Evolutionary conservation across 1,140 invertebrate genomes (phyloP).

Genomic region (Penaeus vannamei): DNA sequence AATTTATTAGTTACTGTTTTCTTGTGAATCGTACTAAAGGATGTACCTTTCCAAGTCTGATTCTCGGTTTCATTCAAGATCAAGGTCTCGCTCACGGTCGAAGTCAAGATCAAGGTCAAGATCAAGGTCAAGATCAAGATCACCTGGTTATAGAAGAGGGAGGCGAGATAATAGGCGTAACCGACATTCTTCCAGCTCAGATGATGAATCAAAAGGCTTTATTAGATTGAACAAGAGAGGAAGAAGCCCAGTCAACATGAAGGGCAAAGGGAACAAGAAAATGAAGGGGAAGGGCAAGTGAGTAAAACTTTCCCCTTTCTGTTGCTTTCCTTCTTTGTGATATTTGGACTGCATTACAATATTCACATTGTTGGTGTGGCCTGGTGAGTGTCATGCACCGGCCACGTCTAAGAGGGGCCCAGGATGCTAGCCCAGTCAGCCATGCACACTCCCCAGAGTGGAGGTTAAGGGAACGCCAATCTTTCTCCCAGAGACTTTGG

Average conservation of each 20-base stretch:
- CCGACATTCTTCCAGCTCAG: conserved; percentile 69
- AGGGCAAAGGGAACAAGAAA: conserved; percentile 58
- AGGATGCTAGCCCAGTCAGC: too few species aligned
- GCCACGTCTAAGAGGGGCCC: too few species aligned
- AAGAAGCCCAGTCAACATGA: conserved; percentile 43
- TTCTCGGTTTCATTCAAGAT: conserved; percentile 72
- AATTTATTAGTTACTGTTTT: background rate
- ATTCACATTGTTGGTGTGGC: too few species aligned
- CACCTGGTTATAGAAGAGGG: conserved; percentile 68
- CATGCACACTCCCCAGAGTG: too few species aligned
- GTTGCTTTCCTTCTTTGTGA: background rate
- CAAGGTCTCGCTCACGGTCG: conserved; percentile 72
- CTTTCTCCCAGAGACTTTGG: too few species aligned
- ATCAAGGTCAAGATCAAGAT: conserved; percentile 46
- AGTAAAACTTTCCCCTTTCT: background rate
- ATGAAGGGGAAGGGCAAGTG: conserved; percentile 59
- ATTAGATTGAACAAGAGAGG: conserved; percentile 69
- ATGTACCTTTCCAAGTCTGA: conserved; percentile 61
- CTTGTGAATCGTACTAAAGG: background rate
- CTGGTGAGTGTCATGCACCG: too few species aligned
- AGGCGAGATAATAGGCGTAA: conserved; percentile 56
- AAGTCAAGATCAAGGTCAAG: conserved; percentile 18
- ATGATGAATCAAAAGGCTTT: conserved; percentile 70
- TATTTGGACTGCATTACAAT: too few species aligned
- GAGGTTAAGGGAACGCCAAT: too few species aligned